Evolutionary conservation across 2,797 vertebrate genomes (phyloP).

Genomic region (Varecia variegata): DNA sequence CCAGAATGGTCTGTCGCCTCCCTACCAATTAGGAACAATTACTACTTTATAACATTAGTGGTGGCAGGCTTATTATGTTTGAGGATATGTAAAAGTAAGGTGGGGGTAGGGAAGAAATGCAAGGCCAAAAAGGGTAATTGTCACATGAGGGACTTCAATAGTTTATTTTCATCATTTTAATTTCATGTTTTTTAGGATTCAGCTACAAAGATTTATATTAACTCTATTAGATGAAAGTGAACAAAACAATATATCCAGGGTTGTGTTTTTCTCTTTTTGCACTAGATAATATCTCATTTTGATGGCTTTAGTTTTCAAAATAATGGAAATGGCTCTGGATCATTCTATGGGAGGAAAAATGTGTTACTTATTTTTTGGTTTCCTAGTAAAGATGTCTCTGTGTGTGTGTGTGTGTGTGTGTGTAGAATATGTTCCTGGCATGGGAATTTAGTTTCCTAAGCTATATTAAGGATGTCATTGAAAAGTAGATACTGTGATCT

Average conservation of each 20-base stretch:
- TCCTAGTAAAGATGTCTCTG: slow-evolving; percentile 24
- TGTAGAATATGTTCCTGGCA: slow-evolving; percentile 9
- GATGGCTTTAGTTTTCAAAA: slow-evolving; percentile 53
- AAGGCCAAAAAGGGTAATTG: slow-evolving; percentile 76
- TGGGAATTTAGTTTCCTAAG: slow-evolving; percentile 59
- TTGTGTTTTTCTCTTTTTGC: slow-evolving; percentile 52
- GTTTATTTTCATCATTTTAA: slow-evolving; percentile 54
- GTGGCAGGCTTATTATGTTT: slow-evolving; percentile 94
- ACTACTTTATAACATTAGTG: slow-evolving; percentile 95
- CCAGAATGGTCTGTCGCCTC: slow-evolving; percentile 96
- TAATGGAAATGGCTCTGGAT: slow-evolving; percentile 37
- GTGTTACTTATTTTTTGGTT: slow-evolving; percentile 20
- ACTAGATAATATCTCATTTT: slow-evolving; percentile 41
- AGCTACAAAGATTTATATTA: slow-evolving; percentile 39
- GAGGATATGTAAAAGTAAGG: slow-evolving; percentile 88
- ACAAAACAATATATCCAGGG: not conserved
- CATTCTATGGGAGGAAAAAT: not conserved
- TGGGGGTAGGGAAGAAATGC: slow-evolving; percentile 56
- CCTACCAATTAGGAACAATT: slow-evolving; percentile 99
- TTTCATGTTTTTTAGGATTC: slow-evolving; percentile 63
- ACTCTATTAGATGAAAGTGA: slow-evolving; percentile 34
- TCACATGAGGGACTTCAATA: slow-evolving; percentile 31
- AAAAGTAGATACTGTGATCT: slow-evolving; percentile 58
- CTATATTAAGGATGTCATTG: slow-evolving; percentile 37
- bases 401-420: not conserved